Conservation (phyloP, 2,888 invertebrate species). For the Drosophila flavopinicola region DNA sequence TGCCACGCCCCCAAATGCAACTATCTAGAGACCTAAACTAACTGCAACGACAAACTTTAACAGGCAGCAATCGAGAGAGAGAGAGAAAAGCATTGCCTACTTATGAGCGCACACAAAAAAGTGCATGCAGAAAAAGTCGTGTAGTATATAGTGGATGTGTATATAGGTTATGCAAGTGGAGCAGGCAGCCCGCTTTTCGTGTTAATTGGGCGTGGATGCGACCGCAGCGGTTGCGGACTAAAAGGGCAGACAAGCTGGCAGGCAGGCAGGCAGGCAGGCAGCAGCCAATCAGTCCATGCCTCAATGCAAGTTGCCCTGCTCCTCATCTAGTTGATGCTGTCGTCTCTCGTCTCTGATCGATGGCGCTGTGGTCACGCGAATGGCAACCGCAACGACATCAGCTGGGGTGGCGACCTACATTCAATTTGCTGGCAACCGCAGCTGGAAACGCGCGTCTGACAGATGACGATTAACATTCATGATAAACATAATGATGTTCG, state of each 20-base stretch:
- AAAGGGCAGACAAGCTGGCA: constrained; percentile 66
- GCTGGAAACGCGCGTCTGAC: constrained; percentile 73
- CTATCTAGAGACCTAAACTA: not conserved
- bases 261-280: constrained; percentile 67
- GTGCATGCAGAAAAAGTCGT: not conserved
- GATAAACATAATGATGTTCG: constrained; percentile 29
- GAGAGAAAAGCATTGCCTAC: constrained; percentile 43
- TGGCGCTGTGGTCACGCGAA: constrained; percentile 76
- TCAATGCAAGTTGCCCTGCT: not conserved
- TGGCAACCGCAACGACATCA: constrained; percentile 56
- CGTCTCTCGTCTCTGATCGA: constrained; percentile 76
- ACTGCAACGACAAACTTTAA: not conserved
- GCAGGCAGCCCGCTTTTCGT: constrained; percentile 20
- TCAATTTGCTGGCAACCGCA: constrained; percentile 76
- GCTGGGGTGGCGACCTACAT: constrained; percentile 66
- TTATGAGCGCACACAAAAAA: constrained; percentile 25
- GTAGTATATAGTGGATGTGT: constrained; percentile 4
- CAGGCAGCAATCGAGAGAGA: not conserved
- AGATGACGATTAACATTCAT: constrained; percentile 69
- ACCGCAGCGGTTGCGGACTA: constrained; percentile 19
- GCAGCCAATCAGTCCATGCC: constrained; percentile 59
- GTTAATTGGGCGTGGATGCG: constrained; percentile 54
- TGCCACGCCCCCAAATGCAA: constrained; percentile 1
- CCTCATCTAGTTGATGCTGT: constrained; percentile 6
- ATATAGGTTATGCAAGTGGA: constrained; percentile 50